Conservation (phyloP, 1,140 invertebrate genomes). For the Lineus longissimus region DNA sequence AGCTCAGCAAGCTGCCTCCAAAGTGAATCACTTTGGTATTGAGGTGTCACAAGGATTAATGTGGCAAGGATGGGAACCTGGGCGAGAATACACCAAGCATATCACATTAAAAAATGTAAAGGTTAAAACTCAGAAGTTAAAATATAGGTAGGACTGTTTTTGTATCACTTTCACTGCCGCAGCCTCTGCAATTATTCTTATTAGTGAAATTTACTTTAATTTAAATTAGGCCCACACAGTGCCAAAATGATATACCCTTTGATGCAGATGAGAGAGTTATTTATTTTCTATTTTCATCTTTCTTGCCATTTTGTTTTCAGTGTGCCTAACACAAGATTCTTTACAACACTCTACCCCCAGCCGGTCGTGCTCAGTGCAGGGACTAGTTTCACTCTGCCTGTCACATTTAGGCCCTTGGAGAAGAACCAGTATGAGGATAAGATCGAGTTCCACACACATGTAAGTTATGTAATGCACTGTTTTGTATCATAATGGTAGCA, state of each 20-base stretch:
- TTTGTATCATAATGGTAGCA: too few species aligned
- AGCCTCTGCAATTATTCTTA: background rate
- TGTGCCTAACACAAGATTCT: slow-evolving; percentile 44
- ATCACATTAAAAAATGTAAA: slow-evolving; percentile 50
- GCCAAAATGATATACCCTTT: too few species aligned
- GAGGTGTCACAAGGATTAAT: slow-evolving; percentile 42
- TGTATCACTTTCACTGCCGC: too few species aligned
- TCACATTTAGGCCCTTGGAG: slow-evolving; percentile 52
- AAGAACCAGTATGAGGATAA: slow-evolving; percentile 46
- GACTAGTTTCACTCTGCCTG: slow-evolving; percentile 47
- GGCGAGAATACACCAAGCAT: slow-evolving; percentile 50
- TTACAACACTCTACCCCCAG: slow-evolving; percentile 48
- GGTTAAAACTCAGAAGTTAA: slow-evolving; percentile 48
- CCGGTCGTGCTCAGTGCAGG: slow-evolving; percentile 49
- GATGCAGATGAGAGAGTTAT: too few species aligned
- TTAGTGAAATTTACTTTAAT: background rate
- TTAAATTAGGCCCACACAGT: too few species aligned
- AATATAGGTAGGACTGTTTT: slow-evolving; percentile 49
- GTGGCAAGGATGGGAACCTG: slow-evolving; percentile 50
- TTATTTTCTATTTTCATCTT: too few species aligned
- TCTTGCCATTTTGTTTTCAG: too few species aligned
- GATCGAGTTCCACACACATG: slow-evolving; percentile 42
- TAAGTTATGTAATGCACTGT: slow-evolving; percentile 24
- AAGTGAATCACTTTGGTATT: slow-evolving; percentile 39
- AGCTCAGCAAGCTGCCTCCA: background rate